These are phyloP conservation scores for Petrosia ficiformis DNA, from an alignment of 37 sponge, comb jelly and placozoan genomes.

Conservation along the genomic window DNA sequence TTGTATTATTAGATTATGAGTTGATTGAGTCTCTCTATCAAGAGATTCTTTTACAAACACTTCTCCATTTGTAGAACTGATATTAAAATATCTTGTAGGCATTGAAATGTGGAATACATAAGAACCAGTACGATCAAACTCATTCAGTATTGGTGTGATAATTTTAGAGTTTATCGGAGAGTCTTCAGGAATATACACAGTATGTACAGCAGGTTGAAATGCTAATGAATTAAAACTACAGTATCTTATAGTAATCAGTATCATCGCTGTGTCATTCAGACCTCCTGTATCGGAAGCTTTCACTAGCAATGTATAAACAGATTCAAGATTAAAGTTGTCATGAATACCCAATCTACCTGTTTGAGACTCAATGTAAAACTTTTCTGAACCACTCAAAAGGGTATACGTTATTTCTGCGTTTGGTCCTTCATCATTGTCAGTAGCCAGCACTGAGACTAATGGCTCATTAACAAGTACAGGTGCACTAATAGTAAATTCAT, in stretches of 20 bases:
- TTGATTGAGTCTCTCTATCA: conserved; percentile 36
- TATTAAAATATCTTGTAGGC: conserved; percentile 11
- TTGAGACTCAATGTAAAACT: conserved; percentile 21
- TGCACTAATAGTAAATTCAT: conserved; percentile 30
- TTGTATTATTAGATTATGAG: conserved; percentile 38
- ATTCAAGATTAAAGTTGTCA: conserved; percentile 25
- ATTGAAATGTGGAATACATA: conserved; percentile 21
- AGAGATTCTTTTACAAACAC: conserved; percentile 5
- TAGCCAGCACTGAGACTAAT: conserved; percentile 30
- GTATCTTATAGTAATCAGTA: conserved; percentile 23
- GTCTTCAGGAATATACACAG: conserved; percentile 28
- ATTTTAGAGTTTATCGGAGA: conserved; percentile 1
- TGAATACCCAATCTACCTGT: conserved; percentile 58
- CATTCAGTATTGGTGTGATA: not conserved
- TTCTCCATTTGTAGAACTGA: conserved; percentile 20
- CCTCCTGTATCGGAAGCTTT: conserved; percentile 63
- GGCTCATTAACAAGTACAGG: conserved; percentile 19
- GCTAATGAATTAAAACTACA: conserved; percentile 37
- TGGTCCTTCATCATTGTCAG: conserved; percentile 36
- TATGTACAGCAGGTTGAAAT: conserved; percentile 9
- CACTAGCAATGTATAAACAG: conserved; percentile 30
- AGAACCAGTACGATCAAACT: conserved; percentile 18
- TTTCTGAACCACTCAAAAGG: conserved; percentile 11
- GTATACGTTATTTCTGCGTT: conserved; percentile 29
- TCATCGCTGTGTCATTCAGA: not conserved